Conservation (phyloP, 2,113 vertebrate genomes). For the Microcebus lehilahytsara region DNA sequence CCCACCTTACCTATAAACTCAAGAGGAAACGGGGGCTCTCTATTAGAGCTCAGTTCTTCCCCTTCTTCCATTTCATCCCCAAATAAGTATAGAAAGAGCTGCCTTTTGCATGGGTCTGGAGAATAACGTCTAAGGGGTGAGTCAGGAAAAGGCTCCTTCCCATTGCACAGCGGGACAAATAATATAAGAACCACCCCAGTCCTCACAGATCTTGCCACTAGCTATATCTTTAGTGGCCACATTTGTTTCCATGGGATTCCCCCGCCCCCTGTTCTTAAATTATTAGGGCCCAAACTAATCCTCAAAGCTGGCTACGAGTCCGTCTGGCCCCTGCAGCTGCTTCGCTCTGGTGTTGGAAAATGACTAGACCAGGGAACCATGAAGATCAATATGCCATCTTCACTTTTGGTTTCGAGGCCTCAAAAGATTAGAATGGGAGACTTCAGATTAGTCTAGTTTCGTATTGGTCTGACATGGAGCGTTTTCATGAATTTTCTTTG, state of each 20-base stretch:
- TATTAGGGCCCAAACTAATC: neutral
- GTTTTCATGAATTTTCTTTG: constrained; percentile 16
- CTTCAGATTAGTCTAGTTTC: neutral
- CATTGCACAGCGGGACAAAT: neutral
- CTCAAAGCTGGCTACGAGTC: neutral
- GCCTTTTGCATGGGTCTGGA: neutral
- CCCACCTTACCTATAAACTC: neutral
- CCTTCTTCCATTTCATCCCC: neutral
- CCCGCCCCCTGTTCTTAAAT: neutral
- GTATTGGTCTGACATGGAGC: neutral
- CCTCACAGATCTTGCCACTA: neutral
- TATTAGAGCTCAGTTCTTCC: neutral
- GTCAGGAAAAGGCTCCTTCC: neutral
- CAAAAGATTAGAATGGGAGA: neutral
- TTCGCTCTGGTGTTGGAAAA: neutral
- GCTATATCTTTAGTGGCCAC: neutral
- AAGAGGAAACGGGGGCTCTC: neutral
- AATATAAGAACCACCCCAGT: neutral
- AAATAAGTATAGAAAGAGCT: neutral
- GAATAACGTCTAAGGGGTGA: neutral
- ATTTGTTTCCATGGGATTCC: neutral
- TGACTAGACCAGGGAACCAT: neutral
- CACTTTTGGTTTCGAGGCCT: neutral
- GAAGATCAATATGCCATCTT: neutral
- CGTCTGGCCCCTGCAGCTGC: neutral